Evolutionary conservation across 2,797 vertebrate species (phyloP), one percentile per base, ranked within the genome.

Genomic region (Helostoma temminkii): DNA sequence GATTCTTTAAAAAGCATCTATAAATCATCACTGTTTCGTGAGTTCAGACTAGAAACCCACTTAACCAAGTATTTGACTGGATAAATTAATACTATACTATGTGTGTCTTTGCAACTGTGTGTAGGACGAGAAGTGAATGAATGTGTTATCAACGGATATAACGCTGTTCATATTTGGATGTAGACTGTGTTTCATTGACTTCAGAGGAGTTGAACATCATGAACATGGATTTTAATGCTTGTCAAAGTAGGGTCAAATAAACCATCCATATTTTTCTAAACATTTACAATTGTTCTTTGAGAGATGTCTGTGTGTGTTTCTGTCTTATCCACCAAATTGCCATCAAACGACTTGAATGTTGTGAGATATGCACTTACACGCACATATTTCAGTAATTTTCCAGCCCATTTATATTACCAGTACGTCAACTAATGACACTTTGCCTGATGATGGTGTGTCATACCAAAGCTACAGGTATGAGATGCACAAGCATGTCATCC

Each of bases 261-360:
- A 94, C 84, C 83, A 91, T 93, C 87, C 90, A 93, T 95, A 94
- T 94, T 94, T 94, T 94, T 94, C 82, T 93, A 94, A 94, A 90
- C 87, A 91, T 80, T 78, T 50, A 75, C 60, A 36, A 65, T 18
- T 34, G 57, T 73, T 75, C 47, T 25, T 65, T 62, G 75, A 83
- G 56, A 55, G 53, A 57, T 84, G 28, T 84, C 50, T 90, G 66
- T 86, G 71, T 67, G 55, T 80, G 43, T 42, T 76, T 75, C 57
- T 82, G 41, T 36, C 76, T 73, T 3, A 55, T 37, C 26, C 30
- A 45, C 22, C 25, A 48, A 22, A 9, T 54, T 15, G 14, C 7
- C 22, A n/a, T 10, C 25, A 24, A n/a, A 39, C 41, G 14, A 14
- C 9, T 25, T 24, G 25, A 53, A 43, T 18, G 24, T 34, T 54